A percentile compares a stretch with the other conserved stretches of the same genome.
phyloP scores from a whole-genome alignment of 2,888 invertebrate genomes.

The Sminthurinus aureus region DNA sequence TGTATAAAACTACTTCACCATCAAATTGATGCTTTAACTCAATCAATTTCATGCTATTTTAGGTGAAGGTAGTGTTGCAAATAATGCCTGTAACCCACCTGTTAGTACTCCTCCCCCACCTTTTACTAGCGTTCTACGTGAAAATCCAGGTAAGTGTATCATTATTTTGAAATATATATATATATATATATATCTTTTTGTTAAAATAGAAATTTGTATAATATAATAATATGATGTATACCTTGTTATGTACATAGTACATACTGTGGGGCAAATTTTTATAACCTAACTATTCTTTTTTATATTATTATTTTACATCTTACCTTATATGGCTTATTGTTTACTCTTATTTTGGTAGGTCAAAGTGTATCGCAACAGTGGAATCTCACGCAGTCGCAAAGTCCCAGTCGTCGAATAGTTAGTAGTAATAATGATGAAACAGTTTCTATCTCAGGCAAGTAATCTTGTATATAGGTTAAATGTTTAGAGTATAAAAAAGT shows the following conservation, averaged over 20 bases:
- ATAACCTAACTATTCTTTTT: too few species aligned
- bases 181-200: too few species aligned
- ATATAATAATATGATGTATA: too few species aligned
- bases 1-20: background rate
- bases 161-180: too few species aligned
- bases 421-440: slow-evolving; percentile 20
- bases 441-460: slow-evolving; percentile 25
- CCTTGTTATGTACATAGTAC: too few species aligned
- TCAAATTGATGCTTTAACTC: background rate
- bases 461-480: background rate
- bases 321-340: background rate
- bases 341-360: background rate
- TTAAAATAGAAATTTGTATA: too few species aligned
- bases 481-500: too few species aligned
- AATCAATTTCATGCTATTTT: slow-evolving; percentile 10
- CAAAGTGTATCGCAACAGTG: slow-evolving; percentile 12
- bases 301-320: background rate
- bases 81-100: slow-evolving; percentile 38
- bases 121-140: slow-evolving; percentile 25
- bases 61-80: slow-evolving; percentile 44
- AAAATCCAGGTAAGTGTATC: too few species aligned
- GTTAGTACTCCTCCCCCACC: slow-evolving; percentile 53
- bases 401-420: slow-evolving; percentile 37
- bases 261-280: background rate
- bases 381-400: slow-evolving; percentile 45